These are phyloP conservation scores for Myotis myotis DNA, from an alignment of 2,797 vertebrate genomes.

Conservation along the genomic window DNA sequence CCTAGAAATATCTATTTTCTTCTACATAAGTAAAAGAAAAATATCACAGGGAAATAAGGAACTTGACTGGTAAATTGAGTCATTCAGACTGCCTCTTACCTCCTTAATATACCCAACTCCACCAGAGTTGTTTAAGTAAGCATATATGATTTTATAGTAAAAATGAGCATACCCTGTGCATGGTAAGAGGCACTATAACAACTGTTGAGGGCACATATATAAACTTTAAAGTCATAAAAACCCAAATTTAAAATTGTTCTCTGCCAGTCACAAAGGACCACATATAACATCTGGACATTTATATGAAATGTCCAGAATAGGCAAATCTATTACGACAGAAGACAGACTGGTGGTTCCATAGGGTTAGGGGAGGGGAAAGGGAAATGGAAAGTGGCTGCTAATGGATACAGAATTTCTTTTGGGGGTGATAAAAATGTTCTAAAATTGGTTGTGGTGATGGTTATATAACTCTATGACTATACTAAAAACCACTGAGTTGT, in stretches of 20 bases:
- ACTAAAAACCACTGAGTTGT: background rate
- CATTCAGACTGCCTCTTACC: background rate
- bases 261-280: conserved; percentile 21
- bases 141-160: conserved; percentile 5
- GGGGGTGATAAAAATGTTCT: background rate
- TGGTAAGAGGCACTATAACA: background rate
- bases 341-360: background rate
- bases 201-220: background rate
- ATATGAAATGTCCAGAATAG: background rate
- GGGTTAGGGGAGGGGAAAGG: background rate
- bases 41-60: background rate
- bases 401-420: background rate
- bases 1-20: conserved; percentile 27
- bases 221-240: conserved; percentile 14
- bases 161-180: background rate
- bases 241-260: conserved; percentile 26
- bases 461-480: background rate
- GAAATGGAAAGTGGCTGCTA: background rate
- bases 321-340: conserved; percentile 9
- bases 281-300: background rate
- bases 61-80: conserved; percentile 2
- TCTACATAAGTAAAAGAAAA: background rate
- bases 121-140: conserved; percentile 21
- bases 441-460: background rate
- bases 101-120: conserved; percentile 23